Base-by-base conservation (phyloP, 2,888 invertebrate species). In the Subacronicta megacephala region DNA sequence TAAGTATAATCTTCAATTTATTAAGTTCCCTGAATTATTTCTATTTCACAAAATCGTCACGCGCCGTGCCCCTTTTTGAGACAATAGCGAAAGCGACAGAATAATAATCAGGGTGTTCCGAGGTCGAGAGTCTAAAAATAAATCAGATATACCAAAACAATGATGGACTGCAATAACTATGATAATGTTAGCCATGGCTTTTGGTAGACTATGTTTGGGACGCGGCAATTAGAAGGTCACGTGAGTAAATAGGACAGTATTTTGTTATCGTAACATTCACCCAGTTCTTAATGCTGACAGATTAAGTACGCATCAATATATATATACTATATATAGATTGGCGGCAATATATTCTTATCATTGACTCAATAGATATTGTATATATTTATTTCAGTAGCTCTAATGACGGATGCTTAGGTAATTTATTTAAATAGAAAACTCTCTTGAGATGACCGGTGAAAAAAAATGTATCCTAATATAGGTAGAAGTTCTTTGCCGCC, bases 51-150 rank as follows among this genome's bases (percentile, higher is more conserved):
- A 80, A 79, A 63, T 53, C 40, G 52, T 83, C 82, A 83, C 84
- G 74, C 57, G 42, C 57, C 49, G 52, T 52, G 41, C 44, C 49
- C 80, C 75, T 69, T 81, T 78, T 77, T 33, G 72, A 64, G 61
- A 83, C 78, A 77, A 81, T 77, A 75, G 77, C 75, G 82, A 82
- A 84, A 83, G 62, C 68, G 31, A 51, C 58, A 49, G 84, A 81
- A 84, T 84, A 73, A 59, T 52, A 84, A 84, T 37, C 69, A 79
- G 78, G 61, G 59, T 62, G 33, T 53, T 51, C 37, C 71, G 77
- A 81, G 83, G 83, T 53, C 81, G 63, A 29, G 52, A 53, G 49
- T 69, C 81, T 78, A 82, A 81, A 83, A 80, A 82, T 83, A 83
- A 65, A 64, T 67, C 72, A 71, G 69, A 71, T 65, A 65, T 68